These are phyloP conservation scores for Leptodactylus fallax DNA, from an alignment of 2,797 vertebrate species.

Conservation along the genomic window DNA sequence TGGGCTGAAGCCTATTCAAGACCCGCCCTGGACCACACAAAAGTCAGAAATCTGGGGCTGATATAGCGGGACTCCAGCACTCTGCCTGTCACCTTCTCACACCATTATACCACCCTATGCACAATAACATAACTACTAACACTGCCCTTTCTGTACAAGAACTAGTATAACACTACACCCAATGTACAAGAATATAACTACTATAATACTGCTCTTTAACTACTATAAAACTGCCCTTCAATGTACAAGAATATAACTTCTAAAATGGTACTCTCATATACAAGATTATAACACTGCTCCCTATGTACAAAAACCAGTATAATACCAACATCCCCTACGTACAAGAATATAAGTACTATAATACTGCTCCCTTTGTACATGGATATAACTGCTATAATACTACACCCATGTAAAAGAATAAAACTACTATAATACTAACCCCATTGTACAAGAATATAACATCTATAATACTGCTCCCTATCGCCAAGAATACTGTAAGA, in stretches of 20 bases:
- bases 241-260: no score
- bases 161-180: not conserved
- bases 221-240: not conserved
- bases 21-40: no score
- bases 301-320: no score
- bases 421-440: not conserved
- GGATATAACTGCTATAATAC: slow-evolving; percentile 1
- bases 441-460: not conserved
- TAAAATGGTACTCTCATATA: no score
- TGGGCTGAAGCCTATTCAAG: no score
- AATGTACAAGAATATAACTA: not conserved
- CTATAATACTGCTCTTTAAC: not conserved
- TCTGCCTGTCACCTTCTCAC: no score
- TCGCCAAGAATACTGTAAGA: no score
- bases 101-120: not conserved
- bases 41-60: no score
- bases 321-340: not conserved
- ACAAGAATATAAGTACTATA: slow-evolving; percentile 6
- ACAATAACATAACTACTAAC: slow-evolving; percentile 1
- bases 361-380: not conserved
- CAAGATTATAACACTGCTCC: no score
- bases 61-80: no score
- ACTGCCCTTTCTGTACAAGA: not conserved
- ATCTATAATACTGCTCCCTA: no score
- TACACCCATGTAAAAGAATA: not conserved